phyloP scores from a whole-genome alignment of 2,113 vertebrate genomes.

The Thunnus maccoyii region DNA sequence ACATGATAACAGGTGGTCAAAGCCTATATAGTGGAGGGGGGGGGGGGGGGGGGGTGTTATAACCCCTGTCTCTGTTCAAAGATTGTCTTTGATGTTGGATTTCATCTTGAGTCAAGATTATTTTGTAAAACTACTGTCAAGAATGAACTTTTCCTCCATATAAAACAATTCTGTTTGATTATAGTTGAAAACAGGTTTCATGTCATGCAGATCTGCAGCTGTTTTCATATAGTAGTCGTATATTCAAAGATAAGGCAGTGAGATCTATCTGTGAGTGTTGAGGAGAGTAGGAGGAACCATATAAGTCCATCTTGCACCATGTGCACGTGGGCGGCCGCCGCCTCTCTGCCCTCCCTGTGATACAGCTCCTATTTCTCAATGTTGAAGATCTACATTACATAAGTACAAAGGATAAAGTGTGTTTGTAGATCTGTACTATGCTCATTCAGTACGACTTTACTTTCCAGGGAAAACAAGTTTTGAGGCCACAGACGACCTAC shows the following conservation, averaged over 20 bases:
- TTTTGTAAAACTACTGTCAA: neutral
- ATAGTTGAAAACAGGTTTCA: too few relatives aligned
- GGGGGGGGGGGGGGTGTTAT: too few relatives aligned
- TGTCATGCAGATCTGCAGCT: neutral
- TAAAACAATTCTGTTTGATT: too few relatives aligned
- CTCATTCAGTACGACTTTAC: slow-evolving; percentile 41
- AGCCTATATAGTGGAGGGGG: too few relatives aligned
- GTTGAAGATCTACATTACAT: slow-evolving; percentile 62
- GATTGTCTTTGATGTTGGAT: neutral
- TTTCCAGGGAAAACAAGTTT: slow-evolving; percentile 27
- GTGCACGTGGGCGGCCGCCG: slow-evolving; percentile 53
- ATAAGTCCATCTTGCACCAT: slow-evolving; percentile 63
- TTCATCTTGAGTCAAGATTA: neutral
- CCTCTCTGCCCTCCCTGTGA: slow-evolving; percentile 47
- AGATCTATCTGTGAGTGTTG: slow-evolving; percentile 23
- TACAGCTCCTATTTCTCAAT: slow-evolving; percentile 56
- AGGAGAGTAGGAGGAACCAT: slow-evolving; percentile 60
- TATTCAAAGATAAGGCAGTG: slow-evolving; percentile 21
- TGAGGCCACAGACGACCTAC: slow-evolving; percentile 22
- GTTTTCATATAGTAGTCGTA: slow-evolving; percentile 10
- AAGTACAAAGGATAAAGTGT: slow-evolving; percentile 49
- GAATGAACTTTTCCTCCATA: neutral
- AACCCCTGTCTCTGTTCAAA: neutral
- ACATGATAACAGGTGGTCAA: slow-evolving; percentile 14
- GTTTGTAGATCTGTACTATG: slow-evolving; percentile 32